Evolutionary conservation across 2,797 vertebrate species (phyloP), one percentile per base, ranked within the genome.

Genomic region (Buphagus erythrorhynchus): DNA sequence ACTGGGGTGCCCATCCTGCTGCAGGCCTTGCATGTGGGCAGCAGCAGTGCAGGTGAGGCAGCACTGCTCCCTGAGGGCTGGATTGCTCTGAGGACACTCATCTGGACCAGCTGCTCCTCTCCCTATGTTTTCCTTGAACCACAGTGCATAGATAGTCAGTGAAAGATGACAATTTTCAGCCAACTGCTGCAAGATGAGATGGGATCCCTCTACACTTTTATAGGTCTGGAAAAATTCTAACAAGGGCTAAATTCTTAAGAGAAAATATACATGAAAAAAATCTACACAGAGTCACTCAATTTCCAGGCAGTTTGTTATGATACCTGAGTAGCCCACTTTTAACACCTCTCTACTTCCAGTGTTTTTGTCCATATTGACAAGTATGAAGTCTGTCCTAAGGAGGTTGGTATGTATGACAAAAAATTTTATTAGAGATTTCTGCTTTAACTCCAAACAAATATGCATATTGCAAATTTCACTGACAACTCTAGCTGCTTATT

Each of bases 91-190:
- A 80, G 76, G n/a, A 57, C 26, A 6, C 33, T 49, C 28, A 7
- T 3, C 28, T 18, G 22, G 28, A 33, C 45, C n/a, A 22, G 51
- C 59, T 49, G 18, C 51, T 55, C 54, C 49, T 51, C 36, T 66
- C 7, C 1, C 40, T 36, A 1, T 0, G 0, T n/a, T 51, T 25
- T 12, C 40, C 58, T 62, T 9, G 33, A 59, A 36, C 33, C 26
- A 36, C 67, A 45, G 31, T 3, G 13, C 1, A 0, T 7, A 43
- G 16, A 21, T 1, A n/a, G 61, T 25, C 72, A 72, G 57, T 46
- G 69, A 59, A 74, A 59, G 33, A 52, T 17, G 16, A 17, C n/a
- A 21, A 33, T 75, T 52, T 78, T 74, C 45, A 16, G 82, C 51
- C 75, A 25, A 1, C 5, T 36, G 29, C 66, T 78, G 49, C 52